Percentiles rank a stretch among this genome's conserved stretches.
Conservation (phyloP, 1,140 invertebrate species). For the Ectropis grisescens region DNA sequence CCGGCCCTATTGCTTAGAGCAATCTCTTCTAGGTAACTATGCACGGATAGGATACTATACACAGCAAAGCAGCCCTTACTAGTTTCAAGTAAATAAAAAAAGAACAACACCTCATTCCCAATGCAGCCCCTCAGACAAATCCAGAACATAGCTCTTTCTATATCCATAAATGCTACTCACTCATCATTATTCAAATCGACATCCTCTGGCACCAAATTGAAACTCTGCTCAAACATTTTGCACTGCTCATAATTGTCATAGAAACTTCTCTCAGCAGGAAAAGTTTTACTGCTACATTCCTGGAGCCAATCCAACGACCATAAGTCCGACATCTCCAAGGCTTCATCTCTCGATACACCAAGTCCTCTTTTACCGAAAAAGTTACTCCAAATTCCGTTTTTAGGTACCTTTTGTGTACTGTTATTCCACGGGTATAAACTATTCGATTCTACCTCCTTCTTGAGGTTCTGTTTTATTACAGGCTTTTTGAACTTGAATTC, state of each 20-base stretch:
- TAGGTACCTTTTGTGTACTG: conserved; percentile 37
- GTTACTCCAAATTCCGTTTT: conserved; percentile 24
- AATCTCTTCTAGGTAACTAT: no score
- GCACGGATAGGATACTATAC: no score
- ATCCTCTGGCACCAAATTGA: conserved; percentile 7
- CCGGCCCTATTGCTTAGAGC: no score
- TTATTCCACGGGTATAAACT: conserved; percentile 60
- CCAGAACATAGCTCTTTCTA: no score
- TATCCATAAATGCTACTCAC: no score
- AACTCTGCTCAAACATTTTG: conserved; percentile 28
- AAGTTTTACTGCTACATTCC: conserved; percentile 28
- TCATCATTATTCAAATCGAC: no score
- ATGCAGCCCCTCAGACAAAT: no score
- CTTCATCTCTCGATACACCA: conserved; percentile 21
- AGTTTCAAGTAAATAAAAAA: no score
- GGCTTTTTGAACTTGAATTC: conserved; percentile 39
- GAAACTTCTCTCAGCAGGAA: conserved; percentile 45
- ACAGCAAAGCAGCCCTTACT: no score
- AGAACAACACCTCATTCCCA: no score
- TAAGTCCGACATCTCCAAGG: conserved; percentile 25
- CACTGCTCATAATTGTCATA: conserved; percentile 49
- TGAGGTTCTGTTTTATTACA: conserved; percentile 19
- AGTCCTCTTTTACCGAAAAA: conserved; percentile 38
- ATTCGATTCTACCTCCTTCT: conserved; percentile 33
- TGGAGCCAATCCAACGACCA: conserved; percentile 27